These are phyloP conservation scores for Leptocoma aspasia DNA, from an alignment of 2,113 vertebrate species.

Conservation along the genomic window DNA sequence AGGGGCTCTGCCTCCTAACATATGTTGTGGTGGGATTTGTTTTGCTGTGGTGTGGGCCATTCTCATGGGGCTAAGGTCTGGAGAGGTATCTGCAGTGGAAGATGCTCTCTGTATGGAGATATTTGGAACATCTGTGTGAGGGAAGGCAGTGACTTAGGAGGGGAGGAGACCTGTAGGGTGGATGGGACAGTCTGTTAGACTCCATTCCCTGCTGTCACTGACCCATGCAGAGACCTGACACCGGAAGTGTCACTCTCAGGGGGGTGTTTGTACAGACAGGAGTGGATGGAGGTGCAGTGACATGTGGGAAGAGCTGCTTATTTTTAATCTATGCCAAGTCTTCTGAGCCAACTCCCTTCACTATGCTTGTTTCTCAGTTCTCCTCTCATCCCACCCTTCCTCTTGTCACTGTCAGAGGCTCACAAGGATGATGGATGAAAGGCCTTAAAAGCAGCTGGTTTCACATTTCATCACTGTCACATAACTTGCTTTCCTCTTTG, in stretches of 20 bases:
- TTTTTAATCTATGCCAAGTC: not conserved
- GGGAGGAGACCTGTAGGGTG: not conserved
- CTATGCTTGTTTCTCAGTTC: not conserved
- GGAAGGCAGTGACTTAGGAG: not conserved
- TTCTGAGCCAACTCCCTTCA: not conserved
- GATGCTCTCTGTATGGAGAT: not conserved
- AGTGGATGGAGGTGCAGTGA: not conserved
- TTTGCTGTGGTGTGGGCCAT: not conserved
- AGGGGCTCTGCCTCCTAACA: not conserved
- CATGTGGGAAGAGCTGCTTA: not conserved
- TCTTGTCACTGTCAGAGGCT: constrained; percentile 32
- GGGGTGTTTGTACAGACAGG: not conserved
- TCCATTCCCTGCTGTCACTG: not conserved
- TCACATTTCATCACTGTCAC: constrained; percentile 52
- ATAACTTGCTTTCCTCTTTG: not conserved
- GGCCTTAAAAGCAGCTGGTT: constrained; percentile 44
- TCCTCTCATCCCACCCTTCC: not conserved
- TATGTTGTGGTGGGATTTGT: not conserved
- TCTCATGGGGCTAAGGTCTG: not conserved
- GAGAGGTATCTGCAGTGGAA: not conserved
- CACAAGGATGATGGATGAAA: constrained; percentile 54
- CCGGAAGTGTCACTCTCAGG: not conserved
- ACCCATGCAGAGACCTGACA: not conserved
- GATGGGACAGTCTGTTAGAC: not conserved
- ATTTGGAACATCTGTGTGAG: not conserved